These are phyloP conservation scores for Sinocyclocheilus maitianheensis DNA, from an alignment of 2,113 vertebrate genomes.

Conservation along the genomic window DNA sequence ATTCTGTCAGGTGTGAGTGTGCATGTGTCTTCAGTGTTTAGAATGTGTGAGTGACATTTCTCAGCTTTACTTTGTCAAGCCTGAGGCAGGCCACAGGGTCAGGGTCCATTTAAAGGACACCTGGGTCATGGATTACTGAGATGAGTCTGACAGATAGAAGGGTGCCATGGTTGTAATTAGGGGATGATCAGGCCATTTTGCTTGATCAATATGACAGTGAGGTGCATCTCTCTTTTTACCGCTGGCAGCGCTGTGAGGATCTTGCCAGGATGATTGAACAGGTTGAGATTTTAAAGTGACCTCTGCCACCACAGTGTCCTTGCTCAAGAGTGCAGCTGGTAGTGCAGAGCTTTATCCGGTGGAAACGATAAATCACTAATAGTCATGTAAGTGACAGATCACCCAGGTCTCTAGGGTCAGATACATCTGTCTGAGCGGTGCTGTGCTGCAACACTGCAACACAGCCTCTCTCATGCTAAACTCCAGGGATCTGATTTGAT, in stretches of 20 bases:
- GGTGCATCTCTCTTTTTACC: conserved; percentile 4
- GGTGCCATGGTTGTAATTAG: conserved; percentile 34
- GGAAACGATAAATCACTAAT: conserved; percentile 12
- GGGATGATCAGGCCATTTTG: conserved; percentile 12
- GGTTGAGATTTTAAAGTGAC: neutral
- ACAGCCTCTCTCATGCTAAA: neutral
- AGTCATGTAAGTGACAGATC: conserved; percentile 35
- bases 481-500: conserved; percentile 6
- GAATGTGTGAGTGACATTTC: neutral
- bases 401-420: conserved; percentile 26
- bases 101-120: conserved; percentile 6
- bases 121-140: conserved; percentile 11
- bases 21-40: conserved; percentile 8
- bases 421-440: neutral
- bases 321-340: neutral
- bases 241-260: neutral
- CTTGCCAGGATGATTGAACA: conserved; percentile 15
- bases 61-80: neutral
- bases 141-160: conserved; percentile 20
- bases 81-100: neutral
- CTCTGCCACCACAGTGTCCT: neutral
- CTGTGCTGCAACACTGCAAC: neutral
- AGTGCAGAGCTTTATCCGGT: conserved; percentile 8
- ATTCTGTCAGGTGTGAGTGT: conserved; percentile 11
- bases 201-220: neutral